A percentile compares a stretch with the other conserved stretches of the same genome.
Evolutionary conservation across 1,140 invertebrate genomes (phyloP).

Genomic region (Aphis gossypii): DNA sequence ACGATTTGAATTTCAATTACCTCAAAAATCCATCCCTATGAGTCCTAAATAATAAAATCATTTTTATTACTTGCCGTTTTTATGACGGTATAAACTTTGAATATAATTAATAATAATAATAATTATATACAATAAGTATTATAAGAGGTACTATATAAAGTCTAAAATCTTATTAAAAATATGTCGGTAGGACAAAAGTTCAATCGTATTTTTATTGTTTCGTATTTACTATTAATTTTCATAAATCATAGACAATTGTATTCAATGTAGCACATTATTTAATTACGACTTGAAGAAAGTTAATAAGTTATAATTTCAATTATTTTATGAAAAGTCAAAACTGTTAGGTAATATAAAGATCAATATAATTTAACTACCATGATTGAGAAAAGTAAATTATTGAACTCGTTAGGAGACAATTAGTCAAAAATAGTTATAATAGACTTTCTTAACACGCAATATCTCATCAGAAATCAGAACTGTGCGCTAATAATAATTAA

Average conservation of each 20-base stretch:
- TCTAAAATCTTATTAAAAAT: neutral
- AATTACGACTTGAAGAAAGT: neutral
- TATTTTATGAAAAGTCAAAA: neutral
- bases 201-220: neutral
- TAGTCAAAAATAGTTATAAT: neutral
- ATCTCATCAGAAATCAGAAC: neutral
- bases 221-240: neutral
- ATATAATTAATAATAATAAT: neutral
- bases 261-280: neutral
- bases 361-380: neutral
- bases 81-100: neutral
- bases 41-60: neutral
- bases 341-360: neutral
- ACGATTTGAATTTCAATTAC: neutral
- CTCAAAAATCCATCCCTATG: neutral
- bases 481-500: neutral
- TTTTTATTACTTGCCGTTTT: neutral
- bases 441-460: slow-evolving; percentile 12
- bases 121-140: neutral
- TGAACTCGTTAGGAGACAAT: slow-evolving; percentile 23
- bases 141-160: neutral
- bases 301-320: neutral
- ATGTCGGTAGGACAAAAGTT: neutral
- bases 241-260: neutral
- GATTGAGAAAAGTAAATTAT: slow-evolving; percentile 32